phyloP scores from a whole-genome alignment of 2,797 vertebrate genomes.

The Scarus forsteni region DNA sequence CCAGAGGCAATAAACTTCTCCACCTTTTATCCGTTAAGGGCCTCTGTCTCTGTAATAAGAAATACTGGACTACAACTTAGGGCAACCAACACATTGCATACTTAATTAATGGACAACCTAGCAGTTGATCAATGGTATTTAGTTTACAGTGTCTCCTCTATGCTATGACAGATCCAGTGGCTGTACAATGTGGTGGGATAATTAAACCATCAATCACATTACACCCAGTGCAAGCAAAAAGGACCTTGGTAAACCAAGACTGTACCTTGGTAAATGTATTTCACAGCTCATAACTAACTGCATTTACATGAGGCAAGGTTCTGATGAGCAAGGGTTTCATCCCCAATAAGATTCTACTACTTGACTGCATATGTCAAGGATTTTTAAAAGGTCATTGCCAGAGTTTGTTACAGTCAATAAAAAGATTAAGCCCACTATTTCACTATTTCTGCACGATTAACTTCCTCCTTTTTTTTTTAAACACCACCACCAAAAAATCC shows the following conservation, averaged over 20 bases:
- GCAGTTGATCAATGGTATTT: conserved; percentile 73
- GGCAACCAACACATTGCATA: conserved; percentile 64
- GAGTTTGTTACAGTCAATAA: conserved; percentile 49
- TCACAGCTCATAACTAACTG: conserved; percentile 49
- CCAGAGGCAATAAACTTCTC: conserved; percentile 58
- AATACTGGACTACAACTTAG: conserved; percentile 37
- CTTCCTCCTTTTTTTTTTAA: not conserved
- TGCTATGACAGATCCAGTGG: conserved; percentile 63
- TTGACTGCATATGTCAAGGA: conserved; percentile 35
- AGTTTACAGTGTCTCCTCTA: conserved; percentile 61
- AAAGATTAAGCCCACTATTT: conserved; percentile 40
- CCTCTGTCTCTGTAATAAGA: conserved; percentile 53
- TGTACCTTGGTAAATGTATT: conserved; percentile 53
- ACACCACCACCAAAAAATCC: conserved; percentile 10
- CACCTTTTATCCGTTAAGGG: conserved; percentile 40
- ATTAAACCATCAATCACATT: conserved; percentile 81
- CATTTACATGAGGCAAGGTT: conserved; percentile 56
- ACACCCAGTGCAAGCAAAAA: conserved; percentile 42
- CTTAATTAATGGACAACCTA: conserved; percentile 72
- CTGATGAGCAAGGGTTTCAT: conserved; percentile 56
- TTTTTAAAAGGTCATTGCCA: conserved; percentile 54
- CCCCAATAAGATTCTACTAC: conserved; percentile 53
- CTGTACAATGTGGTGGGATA: conserved; percentile 68
- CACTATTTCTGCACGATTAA: conserved; percentile 21
- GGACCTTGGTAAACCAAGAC: conserved; percentile 41